These are phyloP conservation scores for Chouioia cunea DNA, from an alignment of 2,888 invertebrate species.

Conservation along the genomic window DNA sequence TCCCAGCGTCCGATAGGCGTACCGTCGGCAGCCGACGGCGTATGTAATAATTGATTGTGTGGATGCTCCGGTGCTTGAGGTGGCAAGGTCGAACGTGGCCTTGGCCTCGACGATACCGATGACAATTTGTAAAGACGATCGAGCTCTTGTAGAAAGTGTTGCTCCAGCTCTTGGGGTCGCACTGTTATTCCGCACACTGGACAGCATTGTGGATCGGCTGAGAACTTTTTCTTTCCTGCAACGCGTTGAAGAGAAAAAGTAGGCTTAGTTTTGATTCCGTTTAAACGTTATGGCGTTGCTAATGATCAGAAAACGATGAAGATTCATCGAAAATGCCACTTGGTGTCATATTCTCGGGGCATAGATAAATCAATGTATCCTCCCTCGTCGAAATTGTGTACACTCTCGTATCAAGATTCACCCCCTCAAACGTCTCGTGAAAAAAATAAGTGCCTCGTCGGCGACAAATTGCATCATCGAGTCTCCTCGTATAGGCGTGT, in stretches of 20 bases:
- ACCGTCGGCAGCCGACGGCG: constrained; percentile 68
- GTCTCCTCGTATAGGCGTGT: too few relatives aligned
- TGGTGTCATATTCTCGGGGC: too few relatives aligned
- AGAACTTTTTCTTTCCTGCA: constrained; percentile 66
- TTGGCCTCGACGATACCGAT: constrained; percentile 61
- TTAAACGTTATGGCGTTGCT: too few relatives aligned
- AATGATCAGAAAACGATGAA: too few relatives aligned
- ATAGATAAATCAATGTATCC: too few relatives aligned
- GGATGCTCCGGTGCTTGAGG: constrained; percentile 62
- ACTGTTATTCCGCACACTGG: constrained; percentile 91
- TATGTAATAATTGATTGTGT: constrained; percentile 64
- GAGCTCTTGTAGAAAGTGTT: constrained; percentile 85
- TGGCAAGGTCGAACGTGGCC: constrained; percentile 66
- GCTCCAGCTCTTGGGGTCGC: constrained; percentile 84
- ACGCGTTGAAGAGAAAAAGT: constrained; percentile 18
- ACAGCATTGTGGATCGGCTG: constrained; percentile 80
- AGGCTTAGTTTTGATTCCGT: too few relatives aligned
- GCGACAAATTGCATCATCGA: too few relatives aligned
- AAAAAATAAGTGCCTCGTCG: too few relatives aligned
- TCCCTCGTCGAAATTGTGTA: too few relatives aligned
- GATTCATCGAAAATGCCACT: too few relatives aligned
- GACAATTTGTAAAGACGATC: constrained; percentile 77
- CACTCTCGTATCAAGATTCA: too few relatives aligned
- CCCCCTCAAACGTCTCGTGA: too few relatives aligned
- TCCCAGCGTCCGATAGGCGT: constrained; percentile 77